Evolutionary conservation across 2,888 invertebrate genomes (phyloP).

Genomic region (Aphodius granarius): DNA sequence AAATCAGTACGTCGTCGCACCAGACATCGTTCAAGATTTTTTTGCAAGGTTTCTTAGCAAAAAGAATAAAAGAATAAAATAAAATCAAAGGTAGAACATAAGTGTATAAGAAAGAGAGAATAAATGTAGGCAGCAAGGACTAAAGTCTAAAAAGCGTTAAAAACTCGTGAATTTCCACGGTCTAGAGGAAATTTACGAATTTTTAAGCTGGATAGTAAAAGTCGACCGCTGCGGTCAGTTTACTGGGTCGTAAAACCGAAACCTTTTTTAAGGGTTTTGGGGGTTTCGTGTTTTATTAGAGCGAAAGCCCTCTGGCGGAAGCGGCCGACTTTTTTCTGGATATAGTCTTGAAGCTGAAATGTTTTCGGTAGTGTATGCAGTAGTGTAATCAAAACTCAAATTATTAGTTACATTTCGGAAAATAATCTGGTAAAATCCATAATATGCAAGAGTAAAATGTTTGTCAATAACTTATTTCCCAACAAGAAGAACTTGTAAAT

Average conservation of each 20-base stretch:
- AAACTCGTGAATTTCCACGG: neutral
- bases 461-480: no score
- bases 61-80: neutral
- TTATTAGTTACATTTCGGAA: neutral
- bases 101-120: neutral
- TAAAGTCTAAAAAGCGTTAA: conserved; percentile 2
- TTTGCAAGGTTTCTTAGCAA: neutral
- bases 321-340: neutral
- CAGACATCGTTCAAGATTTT: neutral
- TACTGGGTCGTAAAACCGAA: neutral
- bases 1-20: conserved; percentile 8
- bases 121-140: neutral
- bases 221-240: neutral
- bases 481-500: no score
- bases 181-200: neutral
- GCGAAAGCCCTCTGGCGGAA: neutral
- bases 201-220: neutral
- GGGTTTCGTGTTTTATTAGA: neutral
- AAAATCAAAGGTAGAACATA: neutral
- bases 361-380: neutral
- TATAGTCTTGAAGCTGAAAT: neutral
- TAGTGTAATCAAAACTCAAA: neutral
- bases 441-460: no score
- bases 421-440: no score
- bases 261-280: neutral